Base-by-base conservation (phyloP, 2,113 vertebrate genomes). In the Tupaia tana region DNA sequence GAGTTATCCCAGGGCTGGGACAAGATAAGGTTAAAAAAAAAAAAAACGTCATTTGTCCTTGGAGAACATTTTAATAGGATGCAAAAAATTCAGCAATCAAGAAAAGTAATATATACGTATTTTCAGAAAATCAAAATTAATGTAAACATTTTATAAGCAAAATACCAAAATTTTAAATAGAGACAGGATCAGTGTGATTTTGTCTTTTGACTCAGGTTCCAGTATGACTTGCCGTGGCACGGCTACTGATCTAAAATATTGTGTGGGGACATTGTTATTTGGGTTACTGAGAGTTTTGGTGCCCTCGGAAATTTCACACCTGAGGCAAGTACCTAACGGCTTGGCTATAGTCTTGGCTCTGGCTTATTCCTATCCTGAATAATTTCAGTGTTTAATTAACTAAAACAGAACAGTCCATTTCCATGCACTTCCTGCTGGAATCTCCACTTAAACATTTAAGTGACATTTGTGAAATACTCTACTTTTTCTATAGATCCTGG, bases 91-190 rank as follows among this genome's bases (percentile, higher is more conserved):
- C 56, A 88, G 43, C 43, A 56, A 73, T 84, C 61, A 80, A 64
- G 70, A 52, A 64, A 63, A 75, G 81, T 74, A 82, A 66, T 34
- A 52, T 43, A 71, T 95, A 52, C 73, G 1, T 73, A 58, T 56
- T 93, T 91, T 54, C 64, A 77, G 77, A 90, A 85, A 56, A 64
- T 89, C 24, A 84, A 89, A 85, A 69, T 54, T 77, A 73, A 29
- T 56, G 2, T 4, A 73, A 90, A 95, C 81, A 73, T 52, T 87
- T 13, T 6, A n/a, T 7, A 63, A 91, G 74, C 34, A 86, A 84
- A 94, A 91, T 74, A 63, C 64, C 61, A 95, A 93, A 77, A 83
- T 59, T 96, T 74, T 88, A 77, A 84, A 52, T 91, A 63, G 70
- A 70, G n/a, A 74, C 4, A 66, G 59, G 18, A 29, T 93, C 16